Evolutionary conservation across 1,140 invertebrate species (phyloP).

Genomic region (Scaptomyza montana): DNA sequence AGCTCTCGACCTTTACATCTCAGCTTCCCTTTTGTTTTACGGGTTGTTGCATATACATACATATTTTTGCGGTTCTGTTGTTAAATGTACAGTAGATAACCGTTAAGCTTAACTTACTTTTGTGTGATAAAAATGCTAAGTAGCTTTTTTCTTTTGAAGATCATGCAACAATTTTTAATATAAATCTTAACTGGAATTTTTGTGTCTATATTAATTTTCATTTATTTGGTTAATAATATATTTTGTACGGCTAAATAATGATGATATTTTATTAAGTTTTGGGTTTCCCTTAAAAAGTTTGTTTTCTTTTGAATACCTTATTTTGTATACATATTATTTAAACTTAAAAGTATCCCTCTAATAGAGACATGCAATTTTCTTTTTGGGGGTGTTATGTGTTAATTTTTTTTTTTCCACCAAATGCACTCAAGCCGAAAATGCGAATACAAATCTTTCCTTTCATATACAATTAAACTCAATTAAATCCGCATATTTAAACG

Average conservation of each 20-base stretch:
- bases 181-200: too few relatives aligned
- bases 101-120: neutral
- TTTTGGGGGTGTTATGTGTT: neutral
- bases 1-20: slow-evolving; percentile 52
- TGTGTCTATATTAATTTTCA: too few relatives aligned
- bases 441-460: slow-evolving; percentile 55
- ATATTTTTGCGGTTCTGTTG: neutral
- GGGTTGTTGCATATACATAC: neutral
- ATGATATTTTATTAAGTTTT: too few relatives aligned
- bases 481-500: slow-evolving; percentile 76
- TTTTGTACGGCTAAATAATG: too few relatives aligned
- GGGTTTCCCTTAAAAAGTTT: too few relatives aligned
- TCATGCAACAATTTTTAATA: too few relatives aligned
- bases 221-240: too few relatives aligned
- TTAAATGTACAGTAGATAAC: neutral
- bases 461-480: slow-evolving; percentile 79
- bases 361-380: neutral
- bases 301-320: too few relatives aligned
- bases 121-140: neutral
- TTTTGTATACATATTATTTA: too few relatives aligned
- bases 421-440: slow-evolving; percentile 33
- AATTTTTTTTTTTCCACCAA: slow-evolving; percentile 5
- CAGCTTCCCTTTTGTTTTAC: slow-evolving; percentile 31
- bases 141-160: neutral
- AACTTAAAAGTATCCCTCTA: too few relatives aligned